Evolutionary conservation across 92 coral and sea anemone species (phyloP).

Genomic region (Anthopleura xanthogrammica): DNA sequence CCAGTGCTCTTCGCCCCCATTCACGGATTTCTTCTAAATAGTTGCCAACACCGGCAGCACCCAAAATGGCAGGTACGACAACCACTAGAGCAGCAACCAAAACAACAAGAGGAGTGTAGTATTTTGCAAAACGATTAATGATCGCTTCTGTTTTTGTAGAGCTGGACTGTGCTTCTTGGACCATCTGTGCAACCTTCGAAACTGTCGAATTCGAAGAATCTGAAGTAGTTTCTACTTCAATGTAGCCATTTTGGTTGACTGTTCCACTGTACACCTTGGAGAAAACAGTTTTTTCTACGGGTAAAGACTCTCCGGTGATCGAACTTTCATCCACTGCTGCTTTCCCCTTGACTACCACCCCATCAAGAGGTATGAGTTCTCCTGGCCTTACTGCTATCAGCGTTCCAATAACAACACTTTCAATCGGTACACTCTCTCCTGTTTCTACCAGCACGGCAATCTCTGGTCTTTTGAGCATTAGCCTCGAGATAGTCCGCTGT

Average conservation of each 20-base stretch:
- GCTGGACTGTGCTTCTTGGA: conserved; percentile 93
- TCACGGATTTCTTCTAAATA: conserved; percentile 63
- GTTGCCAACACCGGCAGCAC: conserved; percentile 90
- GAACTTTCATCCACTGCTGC: conserved; percentile 98
- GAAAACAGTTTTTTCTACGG: conserved; percentile 81
- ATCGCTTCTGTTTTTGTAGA: conserved; percentile 77
- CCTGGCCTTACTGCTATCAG: conserved; percentile 93
- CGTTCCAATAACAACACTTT: conserved; percentile 77
- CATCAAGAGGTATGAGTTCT: conserved; percentile 93
- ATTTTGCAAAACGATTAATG: conserved; percentile 94
- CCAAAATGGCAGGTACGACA: conserved; percentile 82
- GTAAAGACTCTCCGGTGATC: conserved; percentile 91
- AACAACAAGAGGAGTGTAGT: conserved; percentile 84
- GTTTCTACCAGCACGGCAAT: conserved; percentile 86
- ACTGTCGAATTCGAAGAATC: conserved; percentile 89
- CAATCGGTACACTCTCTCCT: conserved; percentile 82
- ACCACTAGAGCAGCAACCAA: conserved; percentile 73
- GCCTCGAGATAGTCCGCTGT: conserved; percentile 89
- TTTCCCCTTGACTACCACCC: conserved; percentile 84
- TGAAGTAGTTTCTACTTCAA: conserved; percentile 88
- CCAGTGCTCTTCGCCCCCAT: conserved; percentile 90
- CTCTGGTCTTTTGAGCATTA: conserved; percentile 91
- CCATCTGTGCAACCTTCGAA: conserved; percentile 83
- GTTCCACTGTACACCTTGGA: conserved; percentile 89
- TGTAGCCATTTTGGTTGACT: conserved; percentile 95